phyloP scores from a whole-genome alignment of 2,888 invertebrate genomes.

The Platycheirus albimanus region DNA sequence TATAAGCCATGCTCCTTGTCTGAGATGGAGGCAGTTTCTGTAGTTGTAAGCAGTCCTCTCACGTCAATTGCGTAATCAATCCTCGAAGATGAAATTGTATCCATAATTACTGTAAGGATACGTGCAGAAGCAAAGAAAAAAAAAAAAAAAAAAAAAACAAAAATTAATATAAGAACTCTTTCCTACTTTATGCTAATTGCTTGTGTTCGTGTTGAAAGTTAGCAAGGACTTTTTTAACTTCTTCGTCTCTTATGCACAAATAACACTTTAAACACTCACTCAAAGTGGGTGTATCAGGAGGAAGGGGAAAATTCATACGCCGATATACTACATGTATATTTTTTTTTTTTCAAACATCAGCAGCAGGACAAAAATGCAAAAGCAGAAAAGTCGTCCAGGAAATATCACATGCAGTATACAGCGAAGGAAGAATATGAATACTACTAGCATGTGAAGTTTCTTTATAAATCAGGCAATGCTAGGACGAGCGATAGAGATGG shows the following conservation, averaged over 20 bases:
- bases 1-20: conserved; percentile 31
- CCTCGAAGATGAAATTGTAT: conserved; percentile 58
- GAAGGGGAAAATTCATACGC: conserved; percentile 20
- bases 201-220: conserved; percentile 60
- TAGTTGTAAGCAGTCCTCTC: conserved; percentile 5
- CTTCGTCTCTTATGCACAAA: conserved; percentile 41
- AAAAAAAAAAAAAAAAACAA: not conserved
- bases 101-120: conserved; percentile 51
- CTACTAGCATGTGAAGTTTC: conserved; percentile 27
- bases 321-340: conserved; percentile 24
- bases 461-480: not conserved
- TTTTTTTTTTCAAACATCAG: too few species aligned
- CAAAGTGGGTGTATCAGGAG: conserved; percentile 2
- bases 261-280: conserved; percentile 70
- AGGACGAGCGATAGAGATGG: not conserved
- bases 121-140: conserved; percentile 30
- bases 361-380: conserved; percentile 56
- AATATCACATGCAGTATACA: conserved; percentile 45
- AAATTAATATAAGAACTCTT: conserved; percentile 2
- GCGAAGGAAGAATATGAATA: conserved; percentile 4
- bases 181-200: conserved; percentile 54
- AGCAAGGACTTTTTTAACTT: conserved; percentile 9
- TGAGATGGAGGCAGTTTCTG: not conserved
- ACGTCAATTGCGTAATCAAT: conserved; percentile 65
- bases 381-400: conserved; percentile 51